phyloP scores from a whole-genome alignment of 1,140 invertebrate genomes.

The Episyrphus balteatus region DNA sequence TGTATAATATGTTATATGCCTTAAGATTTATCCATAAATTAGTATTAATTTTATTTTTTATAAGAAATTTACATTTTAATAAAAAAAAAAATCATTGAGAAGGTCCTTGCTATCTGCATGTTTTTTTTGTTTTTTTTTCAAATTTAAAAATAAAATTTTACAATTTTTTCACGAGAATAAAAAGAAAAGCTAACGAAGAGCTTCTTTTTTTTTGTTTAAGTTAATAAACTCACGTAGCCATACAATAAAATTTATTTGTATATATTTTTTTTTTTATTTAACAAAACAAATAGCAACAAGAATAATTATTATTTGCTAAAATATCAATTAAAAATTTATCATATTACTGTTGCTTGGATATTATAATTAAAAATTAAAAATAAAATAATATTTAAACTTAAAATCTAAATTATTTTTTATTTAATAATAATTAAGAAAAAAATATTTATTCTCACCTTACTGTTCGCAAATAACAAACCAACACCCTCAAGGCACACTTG shows the following conservation, averaged over 20 bases:
- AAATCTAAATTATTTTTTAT: slow-evolving; percentile 3
- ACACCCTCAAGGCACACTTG: slow-evolving; percentile 99
- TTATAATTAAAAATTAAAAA: slow-evolving; percentile 4
- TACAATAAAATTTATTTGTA: not conserved
- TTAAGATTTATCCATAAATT: too few species aligned
- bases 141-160: not conserved
- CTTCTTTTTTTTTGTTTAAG: not conserved
- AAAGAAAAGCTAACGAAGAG: not conserved
- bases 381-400: slow-evolving; percentile 4
- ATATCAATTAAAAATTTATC: slow-evolving; percentile 1
- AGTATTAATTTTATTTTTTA: not conserved
- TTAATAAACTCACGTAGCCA: too few species aligned
- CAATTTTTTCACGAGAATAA: not conserved
- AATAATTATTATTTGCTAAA: not conserved
- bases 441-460: slow-evolving; percentile 76
- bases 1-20: too few species aligned
- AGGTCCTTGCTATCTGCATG: slow-evolving; percentile 17
- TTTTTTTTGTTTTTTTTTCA: not conserved
- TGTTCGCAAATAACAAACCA: slow-evolving; percentile 93
- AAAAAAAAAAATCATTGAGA: slow-evolving; percentile 9
- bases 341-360: slow-evolving; percentile 3
- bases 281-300: not conserved
- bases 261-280: slow-evolving; percentile 4
- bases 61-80: not conserved
- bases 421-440: slow-evolving; percentile 3